Evolutionary conservation across 2,888 invertebrate genomes (phyloP), one percentile per base, ranked within the genome.

Genomic region (Agriotes lineatus): DNA sequence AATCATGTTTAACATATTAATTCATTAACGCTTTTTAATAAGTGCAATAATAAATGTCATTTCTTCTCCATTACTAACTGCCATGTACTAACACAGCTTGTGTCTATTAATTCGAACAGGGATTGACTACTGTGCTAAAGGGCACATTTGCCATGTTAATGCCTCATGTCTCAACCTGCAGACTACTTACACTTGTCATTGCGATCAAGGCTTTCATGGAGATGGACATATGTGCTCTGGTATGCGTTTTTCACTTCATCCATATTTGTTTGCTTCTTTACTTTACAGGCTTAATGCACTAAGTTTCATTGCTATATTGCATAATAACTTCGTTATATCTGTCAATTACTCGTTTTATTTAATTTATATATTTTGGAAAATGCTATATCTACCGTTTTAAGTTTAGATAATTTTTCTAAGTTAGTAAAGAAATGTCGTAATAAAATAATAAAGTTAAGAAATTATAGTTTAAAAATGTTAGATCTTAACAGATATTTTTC

Each of bases 131-230:
- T 96, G 95, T 87, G 91, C 91, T 79, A 91, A 90, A 87, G 95
- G 95, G 65, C 93, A 96, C 86, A 90, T 91, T 81, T 96, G 96
- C 85, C 96, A 96, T 84, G 89, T 89, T 81, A 96, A 96, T 85
- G 96, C 96, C 69, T 93, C 94, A 74, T 97, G 96, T 87, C 90
- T 93, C 87, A 96, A 96, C 86, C 90, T 96, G 82, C 93, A 93
- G 86, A 95, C 95, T 77, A 94, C 93, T 81, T 96, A 94, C 85
- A 91, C 93, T 80, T 97, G 96, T 87, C 93, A 94, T 82, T 97
- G 97, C 86, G 91, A 93, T 85, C 89, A 90, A 84, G 96, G 97
- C 84, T 96, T 94, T 88, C 90, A 91, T 80, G 96, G 96, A 76
- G 93, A 96, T 84, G 96, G 96, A 79, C 87, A 90, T 80, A 87